Conservation (phyloP, 2,797 vertebrate genomes). For the Sternarchorhynchus goeldii region DNA sequence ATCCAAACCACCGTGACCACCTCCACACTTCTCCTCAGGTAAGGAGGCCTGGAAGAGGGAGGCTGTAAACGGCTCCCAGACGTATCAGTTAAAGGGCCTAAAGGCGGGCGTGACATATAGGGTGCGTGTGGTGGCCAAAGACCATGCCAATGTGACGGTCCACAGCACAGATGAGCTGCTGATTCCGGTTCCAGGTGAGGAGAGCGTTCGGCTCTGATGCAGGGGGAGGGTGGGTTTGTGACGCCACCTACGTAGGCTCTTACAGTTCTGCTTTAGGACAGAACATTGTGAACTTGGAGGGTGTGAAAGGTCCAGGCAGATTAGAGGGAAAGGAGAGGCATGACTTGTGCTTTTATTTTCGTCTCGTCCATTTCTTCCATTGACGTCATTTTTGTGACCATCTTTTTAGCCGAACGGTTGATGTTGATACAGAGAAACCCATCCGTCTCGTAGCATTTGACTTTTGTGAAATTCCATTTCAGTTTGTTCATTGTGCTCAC, state of each 20-base stretch:
- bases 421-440: neutral
- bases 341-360: constrained; percentile 1
- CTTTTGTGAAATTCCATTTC: neutral
- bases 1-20: constrained; percentile 17
- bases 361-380: neutral
- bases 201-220: constrained; percentile 17
- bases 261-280: constrained; percentile 44
- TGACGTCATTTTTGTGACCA: neutral
- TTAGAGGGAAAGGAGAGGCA: constrained; percentile 32
- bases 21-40: constrained; percentile 72
- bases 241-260: constrained; percentile 36
- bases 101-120: constrained; percentile 92
- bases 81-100: constrained; percentile 91
- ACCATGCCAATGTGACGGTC: constrained; percentile 76
- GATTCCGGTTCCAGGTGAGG: constrained; percentile 94
- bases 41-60: constrained; percentile 94
- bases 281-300: constrained; percentile 33
- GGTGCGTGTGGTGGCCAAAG: constrained; percentile 90
- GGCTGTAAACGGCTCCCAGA: constrained; percentile 88
- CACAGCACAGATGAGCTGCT: constrained; percentile 86
- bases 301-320: constrained; percentile 2
- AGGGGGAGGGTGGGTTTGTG: neutral
- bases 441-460: neutral
- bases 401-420: neutral
- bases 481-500: neutral